Conservation (phyloP, 2,113 vertebrate genomes). For the Tangachromis dhanisi region DNA sequence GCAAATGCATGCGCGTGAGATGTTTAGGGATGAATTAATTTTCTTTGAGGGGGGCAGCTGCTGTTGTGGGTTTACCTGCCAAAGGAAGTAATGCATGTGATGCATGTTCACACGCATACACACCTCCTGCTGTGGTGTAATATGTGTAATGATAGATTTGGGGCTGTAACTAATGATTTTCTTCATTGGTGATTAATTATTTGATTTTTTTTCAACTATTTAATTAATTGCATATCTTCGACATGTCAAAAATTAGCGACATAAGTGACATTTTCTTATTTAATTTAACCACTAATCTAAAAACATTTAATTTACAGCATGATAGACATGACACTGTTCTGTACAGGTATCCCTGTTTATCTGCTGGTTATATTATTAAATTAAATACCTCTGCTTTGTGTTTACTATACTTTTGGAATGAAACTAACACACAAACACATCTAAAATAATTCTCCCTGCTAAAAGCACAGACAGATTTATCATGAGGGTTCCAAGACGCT, state of each 20-base stretch:
- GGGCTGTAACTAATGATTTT: neutral
- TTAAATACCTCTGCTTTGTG: neutral
- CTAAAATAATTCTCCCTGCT: neutral
- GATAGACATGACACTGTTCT: neutral
- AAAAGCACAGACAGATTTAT: neutral
- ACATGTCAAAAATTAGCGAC: neutral
- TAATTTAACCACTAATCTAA: neutral
- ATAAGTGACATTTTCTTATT: neutral
- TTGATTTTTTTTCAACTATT: neutral
- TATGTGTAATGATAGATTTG: neutral
- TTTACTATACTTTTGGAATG: neutral
- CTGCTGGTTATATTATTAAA: neutral
- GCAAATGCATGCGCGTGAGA: neutral
- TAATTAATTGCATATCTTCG: neutral
- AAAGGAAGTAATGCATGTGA: conserved; percentile 19
- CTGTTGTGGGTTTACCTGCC: conserved; percentile 32
- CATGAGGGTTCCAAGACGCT: neutral
- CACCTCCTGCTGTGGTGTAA: neutral
- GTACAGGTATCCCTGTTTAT: neutral
- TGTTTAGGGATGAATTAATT: conserved; percentile 16
- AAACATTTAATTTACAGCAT: neutral
- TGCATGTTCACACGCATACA: neutral
- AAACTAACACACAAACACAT: neutral
- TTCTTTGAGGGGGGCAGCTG: conserved; percentile 36
- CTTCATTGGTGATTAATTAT: neutral